These are phyloP conservation scores for Antheraea mylitta DNA, from an alignment of 1,140 invertebrate species.

Conservation along the genomic window DNA sequence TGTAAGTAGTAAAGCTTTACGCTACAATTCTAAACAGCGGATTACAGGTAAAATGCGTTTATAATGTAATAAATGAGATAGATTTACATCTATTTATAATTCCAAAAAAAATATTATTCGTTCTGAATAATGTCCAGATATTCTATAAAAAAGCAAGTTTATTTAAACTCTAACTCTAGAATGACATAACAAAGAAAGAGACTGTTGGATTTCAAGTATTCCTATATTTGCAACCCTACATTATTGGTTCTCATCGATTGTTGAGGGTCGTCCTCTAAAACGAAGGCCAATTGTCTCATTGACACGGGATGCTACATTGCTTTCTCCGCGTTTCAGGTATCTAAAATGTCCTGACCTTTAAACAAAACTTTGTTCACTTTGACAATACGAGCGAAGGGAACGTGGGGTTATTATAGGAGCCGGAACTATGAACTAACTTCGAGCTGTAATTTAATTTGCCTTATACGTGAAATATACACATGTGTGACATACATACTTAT, in stretches of 20 bases:
- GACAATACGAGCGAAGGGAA: background rate
- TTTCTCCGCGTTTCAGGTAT: background rate
- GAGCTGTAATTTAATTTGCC: background rate
- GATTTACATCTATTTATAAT: no score
- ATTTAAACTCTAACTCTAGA: background rate
- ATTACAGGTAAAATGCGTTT: no score
- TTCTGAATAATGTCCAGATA: no score
- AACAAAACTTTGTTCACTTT: background rate
- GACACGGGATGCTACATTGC: constrained; percentile 16
- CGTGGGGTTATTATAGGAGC: background rate
- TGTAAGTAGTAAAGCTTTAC: no score
- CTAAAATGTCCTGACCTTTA: background rate
- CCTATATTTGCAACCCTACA: constrained; percentile 16
- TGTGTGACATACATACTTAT: background rate
- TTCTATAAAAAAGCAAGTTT: no score
- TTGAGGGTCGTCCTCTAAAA: constrained; percentile 34
- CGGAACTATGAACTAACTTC: background rate
- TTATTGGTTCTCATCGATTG: constrained; percentile 34
- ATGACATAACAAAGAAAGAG: background rate
- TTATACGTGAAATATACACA: background rate
- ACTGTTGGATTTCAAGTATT: background rate
- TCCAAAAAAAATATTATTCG: no score
- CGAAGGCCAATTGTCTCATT: constrained; percentile 43
- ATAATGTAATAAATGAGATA: no score
- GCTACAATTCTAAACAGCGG: no score